These are phyloP conservation scores for Zaprionus africanus DNA, from an alignment of 1,140 invertebrate genomes.

Conservation along the genomic window DNA sequence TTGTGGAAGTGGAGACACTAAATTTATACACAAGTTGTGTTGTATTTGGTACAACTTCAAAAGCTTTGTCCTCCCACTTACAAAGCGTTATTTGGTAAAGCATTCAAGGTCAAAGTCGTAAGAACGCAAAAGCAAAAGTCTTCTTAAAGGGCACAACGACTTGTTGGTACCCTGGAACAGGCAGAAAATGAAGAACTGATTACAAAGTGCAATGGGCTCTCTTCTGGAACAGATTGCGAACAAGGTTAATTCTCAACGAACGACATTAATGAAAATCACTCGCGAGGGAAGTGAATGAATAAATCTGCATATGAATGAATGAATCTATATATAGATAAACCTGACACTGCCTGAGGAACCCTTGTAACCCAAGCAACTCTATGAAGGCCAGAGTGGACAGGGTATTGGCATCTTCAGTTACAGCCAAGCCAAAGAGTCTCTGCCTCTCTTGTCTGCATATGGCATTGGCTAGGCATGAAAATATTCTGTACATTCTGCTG, in stretches of 20 bases:
- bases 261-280: no score
- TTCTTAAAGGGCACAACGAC: background rate
- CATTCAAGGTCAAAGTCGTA: constrained; percentile 74
- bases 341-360: no score
- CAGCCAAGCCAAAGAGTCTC: background rate
- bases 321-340: background rate
- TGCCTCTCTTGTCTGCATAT: no score
- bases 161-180: background rate
- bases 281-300: no score
- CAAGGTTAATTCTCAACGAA: no score
- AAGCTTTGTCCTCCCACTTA: constrained; percentile 20
- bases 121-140: constrained; percentile 50
- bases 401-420: constrained; percentile 25
- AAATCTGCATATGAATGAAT: constrained; percentile 17
- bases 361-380: constrained; percentile 4
- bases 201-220: no score
- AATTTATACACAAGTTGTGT: constrained; percentile 63
- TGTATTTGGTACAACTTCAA: constrained; percentile 29
- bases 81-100: constrained; percentile 41
- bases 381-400: background rate
- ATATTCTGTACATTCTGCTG: background rate
- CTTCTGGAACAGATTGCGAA: no score
- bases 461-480: background rate
- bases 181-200: no score
- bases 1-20: constrained; percentile 1